Evolutionary conservation across 2,888 invertebrate genomes (phyloP), one percentile per base, ranked within the genome.

Genomic region (Nymphalis c-album): DNA sequence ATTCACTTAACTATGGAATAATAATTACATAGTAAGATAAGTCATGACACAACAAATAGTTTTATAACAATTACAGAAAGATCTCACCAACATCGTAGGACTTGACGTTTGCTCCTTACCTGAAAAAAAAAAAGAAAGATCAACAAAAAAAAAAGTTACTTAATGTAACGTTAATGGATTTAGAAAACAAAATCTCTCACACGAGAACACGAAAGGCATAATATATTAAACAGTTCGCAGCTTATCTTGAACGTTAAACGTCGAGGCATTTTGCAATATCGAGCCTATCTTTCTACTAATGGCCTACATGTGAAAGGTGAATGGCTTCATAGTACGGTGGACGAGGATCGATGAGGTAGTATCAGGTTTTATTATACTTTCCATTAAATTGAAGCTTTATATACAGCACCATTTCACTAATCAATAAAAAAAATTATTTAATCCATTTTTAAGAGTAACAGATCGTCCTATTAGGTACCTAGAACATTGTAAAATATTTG

Each of bases 261-360:
- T 60, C 59, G 64, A 77, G 79, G 80, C 82, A 82, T 81, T 84
- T 82, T 83, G 83, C 84, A 85, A 82, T 88, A 88, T 85, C 82
- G 81, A 85, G 86, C 85, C 86, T 90, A 88, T 89, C 88, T 86
- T 85, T 82, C 82, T 85, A 84, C 88, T 91, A 91, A 90, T 87
- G 86, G 85, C 84, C 85, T 86, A 86, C 85, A 90, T 86, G 85
- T 85, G 86, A 88, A 88, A 88, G 88, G 89, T 87, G 86, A 90
- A 90, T 85, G 82, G 85, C 85, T 85, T 80, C 80, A 83, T 86
- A 80, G 77, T 78, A 81, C 81, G 77, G 79, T 58, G 69, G 69
- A 80, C 78, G 76, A 78, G 79, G 80, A 84, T 82, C 78, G 77
- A 84, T 84, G 26, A 55, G 26, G n/a, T 40, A 45, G 20, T 31